Percentiles rank a stretch among this genome's conserved stretches.
phyloP scores from a whole-genome alignment of 2,113 vertebrate genomes.

The Bufo gargarizans region DNA sequence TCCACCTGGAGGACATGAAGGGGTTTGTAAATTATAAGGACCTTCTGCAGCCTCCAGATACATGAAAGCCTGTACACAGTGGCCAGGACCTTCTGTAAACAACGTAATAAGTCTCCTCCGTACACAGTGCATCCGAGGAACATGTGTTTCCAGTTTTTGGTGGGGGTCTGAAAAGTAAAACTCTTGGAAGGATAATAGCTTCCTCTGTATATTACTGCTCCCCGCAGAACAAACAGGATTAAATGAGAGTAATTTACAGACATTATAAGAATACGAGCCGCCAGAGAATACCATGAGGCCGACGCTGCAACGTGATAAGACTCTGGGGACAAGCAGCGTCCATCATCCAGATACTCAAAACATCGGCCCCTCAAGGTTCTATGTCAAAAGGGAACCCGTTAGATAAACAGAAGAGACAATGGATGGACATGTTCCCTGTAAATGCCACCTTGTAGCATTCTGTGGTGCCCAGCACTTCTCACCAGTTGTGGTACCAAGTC shows the following conservation, averaged over 20 bases:
- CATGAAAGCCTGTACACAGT: background rate
- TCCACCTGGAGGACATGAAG: background rate
- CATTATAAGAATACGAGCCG: background rate
- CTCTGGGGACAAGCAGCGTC: no score
- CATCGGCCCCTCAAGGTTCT: no score
- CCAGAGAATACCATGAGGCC: background rate
- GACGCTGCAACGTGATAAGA: background rate
- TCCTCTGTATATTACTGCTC: background rate
- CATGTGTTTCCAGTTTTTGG: conserved; percentile 19
- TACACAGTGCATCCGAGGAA: background rate
- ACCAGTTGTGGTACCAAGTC: no score
- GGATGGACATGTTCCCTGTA: no score
- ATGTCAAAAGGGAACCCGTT: no score
- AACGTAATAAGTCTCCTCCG: background rate
- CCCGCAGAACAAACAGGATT: conserved; percentile 10
- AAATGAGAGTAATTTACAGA: conserved; percentile 11
- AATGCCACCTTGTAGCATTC: no score
- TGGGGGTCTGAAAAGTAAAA: conserved; percentile 12
- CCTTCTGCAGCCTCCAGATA: background rate
- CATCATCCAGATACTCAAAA: no score
- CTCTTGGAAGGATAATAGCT: conserved; percentile 17
- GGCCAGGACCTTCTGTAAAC: background rate
- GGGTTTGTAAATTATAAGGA: background rate
- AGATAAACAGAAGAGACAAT: no score
- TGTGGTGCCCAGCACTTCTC: no score